Conservation (phyloP, 2,888 invertebrate genomes). For the Meiosimyza platycephala region DNA sequence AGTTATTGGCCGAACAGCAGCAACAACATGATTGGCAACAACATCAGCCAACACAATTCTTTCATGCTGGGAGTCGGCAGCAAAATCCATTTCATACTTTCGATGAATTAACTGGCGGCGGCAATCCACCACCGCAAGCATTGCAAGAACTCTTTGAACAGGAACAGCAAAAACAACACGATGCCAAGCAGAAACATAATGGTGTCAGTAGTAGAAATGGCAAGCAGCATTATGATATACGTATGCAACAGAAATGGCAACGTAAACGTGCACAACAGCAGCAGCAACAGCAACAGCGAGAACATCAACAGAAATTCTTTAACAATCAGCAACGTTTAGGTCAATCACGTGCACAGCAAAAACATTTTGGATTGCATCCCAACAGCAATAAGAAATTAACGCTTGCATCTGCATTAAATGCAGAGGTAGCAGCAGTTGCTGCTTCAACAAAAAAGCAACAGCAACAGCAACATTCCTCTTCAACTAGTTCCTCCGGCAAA, state of each 20-base stretch:
- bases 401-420: conserved; percentile 8
- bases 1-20: conserved; percentile 47
- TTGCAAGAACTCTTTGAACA: conserved; percentile 61
- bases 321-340: conserved; percentile 37
- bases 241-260: conserved; percentile 62
- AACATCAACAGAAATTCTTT: conserved; percentile 53
- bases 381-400: conserved; percentile 7
- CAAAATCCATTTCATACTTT: conserved; percentile 55
- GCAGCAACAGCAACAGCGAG: conserved; percentile 42
- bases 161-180: conserved; percentile 46
- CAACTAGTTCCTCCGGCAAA: conserved; percentile 31
- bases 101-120: conserved; percentile 56
- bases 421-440: conserved; percentile 45
- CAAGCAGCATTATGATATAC: conserved; percentile 48
- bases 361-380: conserved; percentile 19
- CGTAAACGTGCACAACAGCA: conserved; percentile 59
- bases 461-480: conserved; percentile 39
- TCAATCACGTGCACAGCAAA: conserved; percentile 14
- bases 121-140: conserved; percentile 51
- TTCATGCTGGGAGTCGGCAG: conserved; percentile 8
- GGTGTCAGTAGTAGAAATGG: conserved; percentile 44
- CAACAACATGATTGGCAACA: conserved; percentile 51
- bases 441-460: conserved; percentile 42
- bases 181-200: conserved; percentile 1
- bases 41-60: conserved; percentile 26